Percentiles rank a stretch among this genome's conserved stretches.
phyloP scores from a whole-genome alignment of 2,113 vertebrate species.

The Myotis davidii region DNA sequence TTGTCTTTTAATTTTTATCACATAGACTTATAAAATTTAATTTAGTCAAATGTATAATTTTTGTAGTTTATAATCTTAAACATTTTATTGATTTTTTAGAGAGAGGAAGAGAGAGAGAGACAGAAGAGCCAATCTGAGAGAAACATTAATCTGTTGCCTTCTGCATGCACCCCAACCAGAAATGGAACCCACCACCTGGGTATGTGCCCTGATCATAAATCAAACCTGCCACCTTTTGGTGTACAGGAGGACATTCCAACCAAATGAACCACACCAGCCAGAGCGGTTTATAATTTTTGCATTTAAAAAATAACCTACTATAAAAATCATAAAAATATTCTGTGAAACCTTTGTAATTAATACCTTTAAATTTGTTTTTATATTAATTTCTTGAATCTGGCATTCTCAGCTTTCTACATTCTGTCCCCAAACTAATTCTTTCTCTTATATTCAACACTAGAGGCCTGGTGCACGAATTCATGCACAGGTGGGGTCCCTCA shows the following conservation, averaged over 20 bases:
- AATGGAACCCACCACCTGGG: neutral
- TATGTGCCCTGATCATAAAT: neutral
- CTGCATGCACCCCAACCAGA: too few species aligned
- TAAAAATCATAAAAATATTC: slow-evolving; percentile 1
- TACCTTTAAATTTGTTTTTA: slow-evolving; percentile 16
- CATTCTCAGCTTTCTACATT: neutral
- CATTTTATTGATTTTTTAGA: neutral
- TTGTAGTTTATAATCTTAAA: neutral
- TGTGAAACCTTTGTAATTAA: neutral
- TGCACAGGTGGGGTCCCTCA: too few species aligned
- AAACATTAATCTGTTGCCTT: neutral
- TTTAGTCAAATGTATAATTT: neutral
- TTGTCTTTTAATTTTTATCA: slow-evolving; percentile 8
- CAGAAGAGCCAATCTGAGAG: neutral
- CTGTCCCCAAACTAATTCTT: neutral
- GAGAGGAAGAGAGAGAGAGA: neutral
- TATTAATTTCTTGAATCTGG: slow-evolving; percentile 6
- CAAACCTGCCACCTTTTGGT: neutral
- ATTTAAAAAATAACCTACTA: neutral
- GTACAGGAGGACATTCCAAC: neutral
- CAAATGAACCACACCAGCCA: neutral
- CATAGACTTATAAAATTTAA: neutral
- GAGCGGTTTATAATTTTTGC: neutral
- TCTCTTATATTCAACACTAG: neutral
- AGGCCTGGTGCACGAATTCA: too few species aligned